Evolutionary conservation across 2,888 invertebrate species (phyloP).

Genomic region (Meiosimyza platycephala): DNA sequence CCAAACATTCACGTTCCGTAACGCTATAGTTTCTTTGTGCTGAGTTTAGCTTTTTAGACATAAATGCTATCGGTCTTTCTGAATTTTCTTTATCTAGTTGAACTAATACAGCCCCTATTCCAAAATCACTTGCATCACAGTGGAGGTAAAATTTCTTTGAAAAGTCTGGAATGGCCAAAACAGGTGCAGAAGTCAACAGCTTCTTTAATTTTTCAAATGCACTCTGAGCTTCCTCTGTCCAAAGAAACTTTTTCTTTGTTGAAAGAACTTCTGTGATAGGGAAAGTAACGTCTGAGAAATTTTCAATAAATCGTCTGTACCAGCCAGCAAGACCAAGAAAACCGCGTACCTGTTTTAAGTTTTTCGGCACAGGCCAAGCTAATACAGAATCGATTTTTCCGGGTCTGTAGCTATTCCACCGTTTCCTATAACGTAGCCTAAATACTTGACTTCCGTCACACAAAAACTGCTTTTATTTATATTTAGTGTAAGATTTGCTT

Average conservation of each 20-base stretch:
- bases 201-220: not conserved
- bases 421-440: not conserved
- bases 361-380: constrained; percentile 1
- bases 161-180: constrained; percentile 15
- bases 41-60: constrained; percentile 6
- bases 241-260: constrained; percentile 16
- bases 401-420: not conserved
- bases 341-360: constrained; percentile 6
- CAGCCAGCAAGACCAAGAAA: constrained; percentile 19
- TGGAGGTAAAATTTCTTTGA: constrained; percentile 34
- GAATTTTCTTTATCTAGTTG: constrained; percentile 32
- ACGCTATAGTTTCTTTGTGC: constrained; percentile 27
- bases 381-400: not conserved
- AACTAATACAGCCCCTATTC: constrained; percentile 37
- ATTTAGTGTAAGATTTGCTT: not conserved
- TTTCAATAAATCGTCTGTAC: constrained; percentile 26
- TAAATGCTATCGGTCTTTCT: constrained; percentile 29
- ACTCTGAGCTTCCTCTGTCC: not conserved
- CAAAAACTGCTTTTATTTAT: not conserved
- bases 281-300: constrained; percentile 18
- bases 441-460: not conserved
- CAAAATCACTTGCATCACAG: constrained; percentile 39
- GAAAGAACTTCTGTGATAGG: constrained; percentile 14
- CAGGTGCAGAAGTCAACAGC: not conserved
- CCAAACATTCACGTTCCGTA: constrained; percentile 40